phyloP scores from a whole-genome alignment of 2,797 vertebrate species.

The Delichon dasypus region DNA sequence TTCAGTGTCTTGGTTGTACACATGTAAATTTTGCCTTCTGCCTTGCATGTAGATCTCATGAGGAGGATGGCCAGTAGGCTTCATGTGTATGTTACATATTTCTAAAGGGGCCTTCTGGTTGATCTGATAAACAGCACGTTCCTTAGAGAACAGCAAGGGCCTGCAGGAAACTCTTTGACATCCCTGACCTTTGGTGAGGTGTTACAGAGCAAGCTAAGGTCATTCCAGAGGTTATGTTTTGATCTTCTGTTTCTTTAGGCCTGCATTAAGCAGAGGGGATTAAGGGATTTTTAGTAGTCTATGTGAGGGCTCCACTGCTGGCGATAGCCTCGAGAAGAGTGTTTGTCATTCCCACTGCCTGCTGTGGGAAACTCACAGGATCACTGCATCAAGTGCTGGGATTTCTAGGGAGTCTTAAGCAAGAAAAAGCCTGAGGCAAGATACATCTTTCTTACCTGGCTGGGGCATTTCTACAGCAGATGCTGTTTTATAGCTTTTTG shows the following conservation, averaged over 20 bases:
- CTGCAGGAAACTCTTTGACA: not conserved
- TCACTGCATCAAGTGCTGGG: not conserved
- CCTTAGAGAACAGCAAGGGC: not conserved
- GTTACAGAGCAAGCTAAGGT: constrained; percentile 3
- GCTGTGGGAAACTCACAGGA: not conserved
- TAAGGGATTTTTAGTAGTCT: constrained; percentile 42
- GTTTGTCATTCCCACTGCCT: not conserved
- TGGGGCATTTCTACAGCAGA: not conserved
- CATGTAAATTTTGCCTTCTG: not conserved
- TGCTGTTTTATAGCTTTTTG: not conserved
- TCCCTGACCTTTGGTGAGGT: not conserved
- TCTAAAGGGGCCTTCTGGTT: not conserved
- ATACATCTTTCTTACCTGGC: not conserved
- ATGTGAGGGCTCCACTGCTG: not conserved
- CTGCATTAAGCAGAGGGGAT: constrained; percentile 24
- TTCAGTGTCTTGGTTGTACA: not conserved
- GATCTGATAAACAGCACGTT: not conserved
- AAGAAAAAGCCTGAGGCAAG: not conserved
- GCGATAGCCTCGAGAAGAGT: constrained; percentile 11
- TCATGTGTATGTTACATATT: not conserved
- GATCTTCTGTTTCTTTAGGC: not conserved
- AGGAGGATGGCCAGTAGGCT: not conserved
- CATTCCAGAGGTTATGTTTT: constrained; percentile 19
- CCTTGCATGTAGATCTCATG: not conserved
- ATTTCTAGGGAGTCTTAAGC: not conserved